Evolutionary conservation across 2,113 vertebrate species (phyloP), one percentile per base, ranked within the genome.

Genomic region (Pyrgilauda ruficollis): DNA sequence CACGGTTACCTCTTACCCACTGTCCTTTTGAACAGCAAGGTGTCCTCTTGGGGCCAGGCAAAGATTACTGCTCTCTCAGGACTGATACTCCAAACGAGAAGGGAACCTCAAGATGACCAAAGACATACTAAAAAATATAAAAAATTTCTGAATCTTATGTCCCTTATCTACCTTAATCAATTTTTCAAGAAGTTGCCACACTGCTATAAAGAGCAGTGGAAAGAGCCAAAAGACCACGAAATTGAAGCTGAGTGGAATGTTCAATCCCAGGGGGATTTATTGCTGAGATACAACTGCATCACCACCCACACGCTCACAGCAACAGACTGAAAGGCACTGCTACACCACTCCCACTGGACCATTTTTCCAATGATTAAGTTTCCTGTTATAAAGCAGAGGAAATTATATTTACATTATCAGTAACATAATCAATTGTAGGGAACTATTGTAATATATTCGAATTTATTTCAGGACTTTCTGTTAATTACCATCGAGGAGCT

Each of bases 351-450:
- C 61, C 41, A 18, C 56, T n/a, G 30, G 43, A 50, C 44, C 68
- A 26, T 83, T 93, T 82, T 76, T 14, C 52, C 58, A 77, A 7
- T 61, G 33, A 94, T 90, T 91, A 77, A 90, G 62, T 87, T 94
- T 87, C 84, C 47, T 89, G 76, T 31, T 92, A 69, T 26, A 81
- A 96, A 74, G 47, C 63, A 84, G 66, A 73, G 55, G 63, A 93
- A 96, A 96, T 94, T 89, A 84, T 72, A 44, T 87, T 96, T 94
- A 93, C 18, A 11, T 70, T 89, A 90, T 87, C 90, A 89, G 90
- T 94, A 93, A 84, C 10, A 3, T 41, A 93, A 96, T 96, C 70
- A 93, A 76, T 91, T 91, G 88, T 10, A 61, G 55, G 14, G 63
- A 94, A 84, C 67, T 80, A 85, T 0, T 82, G 47, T 46, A 76